Base-by-base conservation (phyloP, 2,797 vertebrate species). In the Oryzias dopingdopingensis region DNA sequence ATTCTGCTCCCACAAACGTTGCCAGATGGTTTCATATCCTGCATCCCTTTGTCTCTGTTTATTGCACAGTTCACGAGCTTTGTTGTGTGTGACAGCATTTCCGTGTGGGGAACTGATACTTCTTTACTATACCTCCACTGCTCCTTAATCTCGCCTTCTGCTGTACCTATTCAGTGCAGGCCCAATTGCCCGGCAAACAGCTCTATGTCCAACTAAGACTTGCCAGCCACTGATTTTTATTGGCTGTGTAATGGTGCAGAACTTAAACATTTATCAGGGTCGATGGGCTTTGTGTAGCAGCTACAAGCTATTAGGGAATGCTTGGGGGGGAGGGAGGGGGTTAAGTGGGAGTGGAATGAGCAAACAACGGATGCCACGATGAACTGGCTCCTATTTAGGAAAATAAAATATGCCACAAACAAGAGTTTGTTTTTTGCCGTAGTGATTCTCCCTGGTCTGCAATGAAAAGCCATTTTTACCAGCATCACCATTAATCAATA, bases 181-280 rank as follows among this genome's bases (percentile, higher is more conserved):
- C 87, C 80, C 82, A 72, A 70, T 83, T 82, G 83, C 83, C 82
- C 68, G 37, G 66, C 29, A 53, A 85, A 76, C 61, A 78, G 78
- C 77, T 80, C 77, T 67, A 76, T 82, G 79, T 87, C 84, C 70
- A 85, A 90, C 88, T 88, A 88, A 79, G 81, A 78, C 76, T 82
- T 79, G 84, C 82, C 81, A 77, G 79, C 70, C 75, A 4, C 71
- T 87, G 89, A 89, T 87, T 92, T 92, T 89, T 91, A 92, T 91
- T 88, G 90, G 90, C 85, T 80, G 87, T 71, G 79, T 85, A 92
- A 90, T 88, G 88, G 88, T 69, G 89, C 84, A 86, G 85, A 89
- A 89, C 88, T 76, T 83, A 89, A 90, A 91, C 89, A 91, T 92
- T 90, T 90, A 88, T 92, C 89, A 90, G 86, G 79, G 82, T 88